Conservation (phyloP, 2,888 invertebrate genomes). For the Phyllotreta striolata region DNA sequence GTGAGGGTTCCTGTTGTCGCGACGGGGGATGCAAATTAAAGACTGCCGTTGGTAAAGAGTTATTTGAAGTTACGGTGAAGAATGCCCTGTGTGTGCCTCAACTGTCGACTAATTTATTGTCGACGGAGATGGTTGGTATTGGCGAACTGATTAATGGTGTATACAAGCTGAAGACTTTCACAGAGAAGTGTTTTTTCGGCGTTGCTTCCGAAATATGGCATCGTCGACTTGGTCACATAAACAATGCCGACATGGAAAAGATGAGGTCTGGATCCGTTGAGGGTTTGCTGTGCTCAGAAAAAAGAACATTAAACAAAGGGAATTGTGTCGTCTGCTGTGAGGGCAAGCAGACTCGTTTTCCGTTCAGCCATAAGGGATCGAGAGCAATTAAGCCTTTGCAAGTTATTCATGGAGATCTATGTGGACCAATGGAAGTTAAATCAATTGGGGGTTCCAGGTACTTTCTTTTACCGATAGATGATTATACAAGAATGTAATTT, state of each 20-base stretch:
- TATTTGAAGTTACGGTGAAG: constrained; percentile 17
- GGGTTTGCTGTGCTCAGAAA: no score
- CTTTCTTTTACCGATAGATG: constrained; percentile 12
- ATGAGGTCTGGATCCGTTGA: constrained; percentile 5
- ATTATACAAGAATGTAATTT: constrained; percentile 9
- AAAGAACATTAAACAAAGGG: constrained; percentile 5
- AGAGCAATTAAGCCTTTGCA: constrained; percentile 32
- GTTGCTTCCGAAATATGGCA: constrained; percentile 24
- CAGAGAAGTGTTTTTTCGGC: constrained; percentile 32
- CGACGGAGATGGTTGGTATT: neutral
- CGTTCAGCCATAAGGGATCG: constrained; percentile 42
- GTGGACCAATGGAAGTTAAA: constrained; percentile 23
- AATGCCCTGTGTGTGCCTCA: constrained; percentile 30
- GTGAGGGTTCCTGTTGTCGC: constrained; percentile 23
- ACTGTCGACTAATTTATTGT: constrained; percentile 33
- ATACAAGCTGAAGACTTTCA: constrained; percentile 22
- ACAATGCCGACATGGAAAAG: constrained; percentile 29
- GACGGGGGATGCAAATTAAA: constrained; percentile 15
- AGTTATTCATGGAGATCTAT: constrained; percentile 35
- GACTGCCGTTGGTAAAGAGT: constrained; percentile 23
- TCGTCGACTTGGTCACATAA: constrained; percentile 38
- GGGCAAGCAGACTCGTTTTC: constrained; percentile 46
- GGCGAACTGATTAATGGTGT: constrained; percentile 5
- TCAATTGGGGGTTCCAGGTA: constrained; percentile 23
- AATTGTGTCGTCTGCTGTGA: constrained; percentile 25